phyloP scores from a whole-genome alignment of 2,888 invertebrate genomes.

The Creontiades dilutus region DNA sequence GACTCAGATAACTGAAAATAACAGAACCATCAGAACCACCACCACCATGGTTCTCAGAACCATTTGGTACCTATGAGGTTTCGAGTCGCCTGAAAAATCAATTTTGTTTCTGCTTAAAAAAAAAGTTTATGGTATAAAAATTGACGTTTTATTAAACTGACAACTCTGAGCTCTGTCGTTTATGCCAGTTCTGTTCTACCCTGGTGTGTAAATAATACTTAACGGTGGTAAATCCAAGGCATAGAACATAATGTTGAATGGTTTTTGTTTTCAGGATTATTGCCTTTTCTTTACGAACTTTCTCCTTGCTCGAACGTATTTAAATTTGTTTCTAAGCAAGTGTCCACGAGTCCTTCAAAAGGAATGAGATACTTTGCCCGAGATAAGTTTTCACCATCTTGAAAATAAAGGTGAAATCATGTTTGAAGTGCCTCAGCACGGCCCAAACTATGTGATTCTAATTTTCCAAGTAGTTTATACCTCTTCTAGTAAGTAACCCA shows the following conservation, averaged over 20 bases:
- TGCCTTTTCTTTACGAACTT: neutral
- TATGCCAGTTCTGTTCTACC: too few species aligned
- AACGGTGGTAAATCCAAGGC: too few species aligned
- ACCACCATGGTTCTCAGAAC: too few species aligned
- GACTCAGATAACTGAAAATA: too few species aligned
- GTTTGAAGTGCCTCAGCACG: neutral
- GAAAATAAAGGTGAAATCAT: slow-evolving; percentile 9
- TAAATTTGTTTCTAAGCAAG: neutral
- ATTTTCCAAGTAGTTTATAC: neutral
- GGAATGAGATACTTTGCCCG: neutral
- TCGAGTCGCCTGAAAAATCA: too few species aligned
- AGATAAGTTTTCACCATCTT: neutral
- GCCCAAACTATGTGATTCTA: slow-evolving; percentile 19
- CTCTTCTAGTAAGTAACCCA: neutral
- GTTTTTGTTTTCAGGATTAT: neutral
- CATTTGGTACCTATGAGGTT: too few species aligned
- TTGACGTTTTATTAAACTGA: too few species aligned
- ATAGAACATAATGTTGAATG: neutral
- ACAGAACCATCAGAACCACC: too few species aligned
- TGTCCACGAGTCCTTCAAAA: neutral
- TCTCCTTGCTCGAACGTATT: neutral
- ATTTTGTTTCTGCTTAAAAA: too few species aligned
- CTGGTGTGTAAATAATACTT: too few species aligned
- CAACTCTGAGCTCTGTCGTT: too few species aligned
- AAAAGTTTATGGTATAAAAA: too few species aligned